phyloP scores from a whole-genome alignment of 2,888 invertebrate genomes.

The Melitaea athalia region DNA sequence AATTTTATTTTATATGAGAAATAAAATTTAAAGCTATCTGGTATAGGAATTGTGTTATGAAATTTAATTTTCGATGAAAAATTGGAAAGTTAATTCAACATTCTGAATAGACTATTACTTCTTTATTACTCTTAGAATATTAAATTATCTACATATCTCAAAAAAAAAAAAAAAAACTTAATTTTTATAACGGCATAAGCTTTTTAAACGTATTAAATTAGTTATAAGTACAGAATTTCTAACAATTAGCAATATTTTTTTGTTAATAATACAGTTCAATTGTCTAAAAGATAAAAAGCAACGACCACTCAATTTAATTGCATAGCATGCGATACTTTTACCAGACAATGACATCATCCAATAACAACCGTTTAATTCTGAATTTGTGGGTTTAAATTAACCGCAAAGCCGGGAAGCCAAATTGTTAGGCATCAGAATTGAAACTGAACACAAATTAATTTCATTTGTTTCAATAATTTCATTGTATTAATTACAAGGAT shows the following conservation, averaged over 20 bases:
- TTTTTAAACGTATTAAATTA: no score
- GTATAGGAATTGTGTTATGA: background rate
- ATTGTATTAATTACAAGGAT: background rate
- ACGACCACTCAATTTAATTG: background rate
- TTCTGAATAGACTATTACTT: no score
- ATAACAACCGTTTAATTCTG: background rate
- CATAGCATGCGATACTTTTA: background rate
- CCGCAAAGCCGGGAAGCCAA: background rate
- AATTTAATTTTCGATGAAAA: no score
- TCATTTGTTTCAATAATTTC: background rate
- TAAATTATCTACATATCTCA: no score
- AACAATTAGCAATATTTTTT: no score
- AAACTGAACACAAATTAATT: background rate
- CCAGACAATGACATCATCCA: background rate
- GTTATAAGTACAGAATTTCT: no score
- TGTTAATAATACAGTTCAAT: no score
- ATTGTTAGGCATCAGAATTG: slow-evolving; percentile 4
- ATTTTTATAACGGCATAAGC: no score
- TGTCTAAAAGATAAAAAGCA: background rate
- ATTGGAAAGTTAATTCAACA: no score
- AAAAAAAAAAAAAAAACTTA: no score
- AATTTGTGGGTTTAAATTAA: slow-evolving; percentile 1
- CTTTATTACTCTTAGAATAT: no score
- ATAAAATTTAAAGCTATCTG: background rate
- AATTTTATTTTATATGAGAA: background rate